Evolutionary conservation across 1,140 invertebrate species (phyloP).

Genomic region (Zaprionus vittiger): DNA sequence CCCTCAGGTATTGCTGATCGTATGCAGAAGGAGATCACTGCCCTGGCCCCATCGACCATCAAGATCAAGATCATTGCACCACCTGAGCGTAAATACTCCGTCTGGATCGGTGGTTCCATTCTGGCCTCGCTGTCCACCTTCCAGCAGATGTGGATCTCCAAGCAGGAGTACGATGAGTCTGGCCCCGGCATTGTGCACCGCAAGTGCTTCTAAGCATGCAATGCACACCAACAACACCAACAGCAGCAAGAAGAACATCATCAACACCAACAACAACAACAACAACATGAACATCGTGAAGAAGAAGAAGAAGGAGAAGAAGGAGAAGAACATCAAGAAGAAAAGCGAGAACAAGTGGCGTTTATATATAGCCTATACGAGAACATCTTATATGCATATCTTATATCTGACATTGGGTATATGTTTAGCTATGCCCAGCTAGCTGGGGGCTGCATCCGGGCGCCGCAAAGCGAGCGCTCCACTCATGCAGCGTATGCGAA

Average conservation of each 20-base stretch:
- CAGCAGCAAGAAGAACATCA: constrained; percentile 10
- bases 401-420: constrained; percentile 53
- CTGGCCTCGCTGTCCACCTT: constrained; percentile 92
- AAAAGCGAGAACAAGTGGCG: constrained; percentile 42
- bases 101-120: constrained; percentile 93
- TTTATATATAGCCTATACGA: constrained; percentile 54
- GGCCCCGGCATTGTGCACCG: constrained; percentile 89
- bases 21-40: constrained; percentile 96
- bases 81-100: constrained; percentile 95
- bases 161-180: constrained; percentile 92
- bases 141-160: constrained; percentile 94
- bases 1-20: constrained; percentile 91
- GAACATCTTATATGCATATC: constrained; percentile 50
- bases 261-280: constrained; percentile 18
- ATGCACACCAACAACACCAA: neutral
- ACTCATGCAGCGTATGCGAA: constrained; percentile 34
- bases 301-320: neutral
- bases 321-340: neutral
- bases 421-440: constrained; percentile 46
- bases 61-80: constrained; percentile 98
- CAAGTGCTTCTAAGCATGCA: constrained; percentile 88
- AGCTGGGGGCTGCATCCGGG: constrained; percentile 57
- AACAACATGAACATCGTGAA: constrained; percentile 9
- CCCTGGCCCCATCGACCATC: constrained; percentile 94
- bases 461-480: constrained; percentile 40